A percentile compares a stretch with the other conserved stretches of the same genome.
Conservation (phyloP, 2,797 vertebrate species). For the Miichthys miiuy region DNA sequence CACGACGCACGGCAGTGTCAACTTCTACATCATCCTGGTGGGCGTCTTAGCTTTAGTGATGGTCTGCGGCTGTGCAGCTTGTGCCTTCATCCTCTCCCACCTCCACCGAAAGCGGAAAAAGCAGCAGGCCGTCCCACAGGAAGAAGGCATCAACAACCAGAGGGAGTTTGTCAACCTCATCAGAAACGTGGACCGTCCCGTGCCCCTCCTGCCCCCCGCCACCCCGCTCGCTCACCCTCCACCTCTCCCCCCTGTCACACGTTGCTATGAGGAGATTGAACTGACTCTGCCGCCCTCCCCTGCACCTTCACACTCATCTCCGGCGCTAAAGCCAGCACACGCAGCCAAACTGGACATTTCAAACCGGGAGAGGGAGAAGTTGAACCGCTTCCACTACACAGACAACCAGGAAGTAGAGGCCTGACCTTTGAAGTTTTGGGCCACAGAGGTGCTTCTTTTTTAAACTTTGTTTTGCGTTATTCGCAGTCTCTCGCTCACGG, state of each 20-base stretch:
- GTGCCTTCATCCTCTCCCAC: conserved; percentile 79
- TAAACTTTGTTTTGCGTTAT: conserved; percentile 48
- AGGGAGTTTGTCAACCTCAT: conserved; percentile 87
- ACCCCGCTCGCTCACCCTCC: conserved; percentile 37
- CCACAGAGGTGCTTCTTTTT: conserved; percentile 26
- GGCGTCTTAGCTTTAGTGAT: conserved; percentile 77
- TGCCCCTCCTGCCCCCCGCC: conserved; percentile 58
- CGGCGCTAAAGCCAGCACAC: conserved; percentile 77
- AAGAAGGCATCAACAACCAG: conserved; percentile 87
- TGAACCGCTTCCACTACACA: conserved; percentile 85
- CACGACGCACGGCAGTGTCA: conserved; percentile 62
- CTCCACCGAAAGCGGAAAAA: conserved; percentile 81
- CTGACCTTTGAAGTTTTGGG: conserved; percentile 70
- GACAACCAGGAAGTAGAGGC: conserved; percentile 84
- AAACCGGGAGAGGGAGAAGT: conserved; percentile 87
- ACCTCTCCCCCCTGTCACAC: conserved; percentile 40
- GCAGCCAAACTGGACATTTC: conserved; percentile 87
- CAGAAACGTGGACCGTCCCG: conserved; percentile 82
- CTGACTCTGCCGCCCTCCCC: conserved; percentile 80
- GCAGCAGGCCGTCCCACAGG: conserved; percentile 75
- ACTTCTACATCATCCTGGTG: conserved; percentile 82
- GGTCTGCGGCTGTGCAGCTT: conserved; percentile 74
- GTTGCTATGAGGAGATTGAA: conserved; percentile 86
- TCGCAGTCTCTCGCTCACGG: conserved; percentile 59
- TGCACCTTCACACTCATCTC: conserved; percentile 72